Evolutionary conservation across 53 echinoderm and acorn worm species (phyloP).

Genomic region (Echinometra lucunter): DNA sequence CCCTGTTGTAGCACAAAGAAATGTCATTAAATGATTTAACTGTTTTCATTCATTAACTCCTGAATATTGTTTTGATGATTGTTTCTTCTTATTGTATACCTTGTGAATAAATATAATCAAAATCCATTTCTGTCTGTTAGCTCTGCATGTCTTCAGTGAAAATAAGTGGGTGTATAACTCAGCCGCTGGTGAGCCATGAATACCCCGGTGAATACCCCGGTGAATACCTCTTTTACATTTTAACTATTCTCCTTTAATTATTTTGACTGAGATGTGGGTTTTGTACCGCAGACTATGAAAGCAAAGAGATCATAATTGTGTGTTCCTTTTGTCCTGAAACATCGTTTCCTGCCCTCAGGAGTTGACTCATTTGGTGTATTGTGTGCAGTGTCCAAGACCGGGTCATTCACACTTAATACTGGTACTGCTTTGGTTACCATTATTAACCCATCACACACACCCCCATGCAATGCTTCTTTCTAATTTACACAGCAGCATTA

Average conservation of each 20-base stretch:
- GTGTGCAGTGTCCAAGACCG: slow-evolving; percentile 41
- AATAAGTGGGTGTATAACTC: not conserved
- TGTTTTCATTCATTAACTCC: not conserved
- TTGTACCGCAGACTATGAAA: slow-evolving; percentile 36
- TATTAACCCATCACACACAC: no score
- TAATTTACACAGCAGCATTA: no score
- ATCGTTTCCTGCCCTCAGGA: slow-evolving; percentile 37
- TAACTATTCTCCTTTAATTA: not conserved
- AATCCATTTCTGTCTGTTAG: not conserved
- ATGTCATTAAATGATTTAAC: no score
- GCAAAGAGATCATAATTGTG: slow-evolving; percentile 48
- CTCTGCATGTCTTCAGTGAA: not conserved
- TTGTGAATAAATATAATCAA: not conserved
- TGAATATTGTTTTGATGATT: not conserved
- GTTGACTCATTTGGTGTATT: slow-evolving; percentile 48
- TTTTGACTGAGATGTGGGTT: slow-evolving; percentile 15
- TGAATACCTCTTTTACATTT: not conserved
- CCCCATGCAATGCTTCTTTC: no score
- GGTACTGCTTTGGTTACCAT: no score
- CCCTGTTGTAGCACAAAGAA: not conserved
- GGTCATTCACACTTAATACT: slow-evolving; percentile 24
- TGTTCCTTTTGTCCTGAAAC: slow-evolving; percentile 53
- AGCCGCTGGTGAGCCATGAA: not conserved
- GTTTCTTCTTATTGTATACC: not conserved
- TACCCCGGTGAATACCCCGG: not conserved